A percentile compares a stretch with the other conserved stretches of the same genome.
Conservation (phyloP, 1,140 invertebrate genomes). For the Drosophila bipectinata region DNA sequence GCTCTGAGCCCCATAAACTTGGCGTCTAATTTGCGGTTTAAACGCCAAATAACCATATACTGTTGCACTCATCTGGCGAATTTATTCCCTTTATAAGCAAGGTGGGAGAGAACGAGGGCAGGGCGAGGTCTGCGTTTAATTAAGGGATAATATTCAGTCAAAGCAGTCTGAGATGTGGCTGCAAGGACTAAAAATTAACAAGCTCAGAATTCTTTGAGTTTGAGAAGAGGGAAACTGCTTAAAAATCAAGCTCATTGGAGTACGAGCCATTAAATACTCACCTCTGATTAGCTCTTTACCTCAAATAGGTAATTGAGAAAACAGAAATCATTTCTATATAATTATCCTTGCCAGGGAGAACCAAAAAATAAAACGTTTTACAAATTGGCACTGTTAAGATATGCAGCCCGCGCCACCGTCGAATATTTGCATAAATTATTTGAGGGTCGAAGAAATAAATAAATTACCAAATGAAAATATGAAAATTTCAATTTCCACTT, state of each 20-base stretch:
- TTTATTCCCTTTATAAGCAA: conserved; percentile 34
- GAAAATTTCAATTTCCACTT: conserved; percentile 82
- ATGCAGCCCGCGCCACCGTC: conserved; percentile 53
- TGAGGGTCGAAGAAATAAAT: conserved; percentile 34
- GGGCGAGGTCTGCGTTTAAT: conserved; percentile 47
- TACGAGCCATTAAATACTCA: not conserved
- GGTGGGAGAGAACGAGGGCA: conserved; percentile 9
- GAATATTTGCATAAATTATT: conserved; percentile 81
- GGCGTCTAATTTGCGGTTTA: conserved; percentile 70
- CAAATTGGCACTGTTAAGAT: conserved; percentile 60
- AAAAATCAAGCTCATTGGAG: no score
- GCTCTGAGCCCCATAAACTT: conserved; percentile 48
- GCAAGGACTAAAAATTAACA: not conserved
- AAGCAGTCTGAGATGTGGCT: conserved; percentile 4
- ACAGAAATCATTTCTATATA: not conserved
- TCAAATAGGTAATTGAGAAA: not conserved
- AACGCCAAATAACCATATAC: conserved; percentile 72
- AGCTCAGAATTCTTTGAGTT: not conserved
- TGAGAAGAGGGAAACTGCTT: not conserved
- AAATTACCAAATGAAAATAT: conserved; percentile 74
- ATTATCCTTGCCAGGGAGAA: not conserved
- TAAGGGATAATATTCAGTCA: conserved; percentile 48
- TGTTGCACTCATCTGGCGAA: conserved; percentile 41
- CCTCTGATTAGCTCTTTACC: not conserved
- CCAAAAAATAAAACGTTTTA: conserved; percentile 14